These are phyloP conservation scores for Oreochromis niloticus DNA, from an alignment of 2,113 vertebrate genomes.

Conservation along the genomic window DNA sequence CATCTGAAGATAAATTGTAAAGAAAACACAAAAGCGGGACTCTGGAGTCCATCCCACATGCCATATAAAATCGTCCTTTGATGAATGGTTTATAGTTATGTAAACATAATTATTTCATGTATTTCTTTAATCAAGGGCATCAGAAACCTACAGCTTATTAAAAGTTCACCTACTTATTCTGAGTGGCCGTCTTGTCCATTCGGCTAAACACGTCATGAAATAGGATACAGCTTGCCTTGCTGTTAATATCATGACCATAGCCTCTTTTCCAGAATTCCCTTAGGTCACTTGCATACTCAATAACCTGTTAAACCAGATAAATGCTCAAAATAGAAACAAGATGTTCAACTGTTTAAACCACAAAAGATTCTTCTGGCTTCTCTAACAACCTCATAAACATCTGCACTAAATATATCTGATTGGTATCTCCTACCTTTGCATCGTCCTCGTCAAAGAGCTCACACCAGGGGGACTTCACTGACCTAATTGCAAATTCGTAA, in stretches of 20 bases:
- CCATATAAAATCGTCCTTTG: not conserved
- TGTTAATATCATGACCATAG: slow-evolving; percentile 88
- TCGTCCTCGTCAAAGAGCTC: slow-evolving; percentile 83
- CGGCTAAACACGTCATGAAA: slow-evolving; percentile 89
- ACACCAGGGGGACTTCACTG: slow-evolving; percentile 88
- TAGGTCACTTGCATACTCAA: slow-evolving; percentile 91
- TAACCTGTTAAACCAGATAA: slow-evolving; percentile 69
- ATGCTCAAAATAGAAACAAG: not conserved
- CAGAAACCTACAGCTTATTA: not conserved
- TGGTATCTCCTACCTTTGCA: slow-evolving; percentile 75
- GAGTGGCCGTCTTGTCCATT: slow-evolving; percentile 75
- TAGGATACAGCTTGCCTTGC: slow-evolving; percentile 87
- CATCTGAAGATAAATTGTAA: not conserved
- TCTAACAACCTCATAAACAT: not conserved
- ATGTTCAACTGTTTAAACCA: not conserved
- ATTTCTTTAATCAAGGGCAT: not conserved
- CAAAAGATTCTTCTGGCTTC: not conserved
- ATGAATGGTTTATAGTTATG: not conserved
- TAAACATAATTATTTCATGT: not conserved
- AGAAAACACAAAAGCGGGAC: not conserved
- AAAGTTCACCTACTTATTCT: slow-evolving; percentile 75
- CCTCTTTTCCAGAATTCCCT: slow-evolving; percentile 95
- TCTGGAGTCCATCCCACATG: not conserved
- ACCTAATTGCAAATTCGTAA: slow-evolving; percentile 86
- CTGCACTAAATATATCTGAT: not conserved